These are phyloP conservation scores for Albula glossodonta DNA, from an alignment of 2,113 vertebrate species.

Conservation along the genomic window DNA sequence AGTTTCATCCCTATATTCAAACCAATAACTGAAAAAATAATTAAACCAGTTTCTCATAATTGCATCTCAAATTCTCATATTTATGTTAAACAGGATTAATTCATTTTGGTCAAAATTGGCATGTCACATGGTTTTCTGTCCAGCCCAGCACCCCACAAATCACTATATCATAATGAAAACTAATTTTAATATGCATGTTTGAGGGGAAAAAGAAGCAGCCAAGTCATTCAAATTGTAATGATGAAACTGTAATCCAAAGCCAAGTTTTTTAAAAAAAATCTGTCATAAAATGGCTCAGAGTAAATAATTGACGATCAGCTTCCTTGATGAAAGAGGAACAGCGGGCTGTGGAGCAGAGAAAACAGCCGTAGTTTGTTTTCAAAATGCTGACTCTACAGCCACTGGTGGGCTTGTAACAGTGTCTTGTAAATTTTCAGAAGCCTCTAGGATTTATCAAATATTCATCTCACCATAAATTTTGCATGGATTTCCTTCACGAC, in stretches of 20 bases:
- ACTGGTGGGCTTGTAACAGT: neutral
- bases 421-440: neutral
- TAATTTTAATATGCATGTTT: neutral
- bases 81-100: neutral
- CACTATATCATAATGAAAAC: neutral
- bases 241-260: neutral
- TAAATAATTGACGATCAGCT: neutral
- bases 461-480: slow-evolving; percentile 20
- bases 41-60: neutral
- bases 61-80: too few relatives aligned
- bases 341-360: neutral
- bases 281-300: neutral
- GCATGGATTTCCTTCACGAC: neutral
- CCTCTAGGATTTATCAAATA: slow-evolving; percentile 3
- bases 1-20: too few relatives aligned
- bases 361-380: neutral
- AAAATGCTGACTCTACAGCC: neutral
- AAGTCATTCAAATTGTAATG: neutral
- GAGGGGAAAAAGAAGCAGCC: neutral
- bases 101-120: neutral
- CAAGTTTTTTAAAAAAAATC: too few relatives aligned
- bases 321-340: neutral
- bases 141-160: neutral
- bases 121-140: neutral
- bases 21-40: neutral